These are phyloP conservation scores for Metellina segmentata DNA, from an alignment of 2,888 invertebrate genomes.

Conservation along the genomic window DNA sequence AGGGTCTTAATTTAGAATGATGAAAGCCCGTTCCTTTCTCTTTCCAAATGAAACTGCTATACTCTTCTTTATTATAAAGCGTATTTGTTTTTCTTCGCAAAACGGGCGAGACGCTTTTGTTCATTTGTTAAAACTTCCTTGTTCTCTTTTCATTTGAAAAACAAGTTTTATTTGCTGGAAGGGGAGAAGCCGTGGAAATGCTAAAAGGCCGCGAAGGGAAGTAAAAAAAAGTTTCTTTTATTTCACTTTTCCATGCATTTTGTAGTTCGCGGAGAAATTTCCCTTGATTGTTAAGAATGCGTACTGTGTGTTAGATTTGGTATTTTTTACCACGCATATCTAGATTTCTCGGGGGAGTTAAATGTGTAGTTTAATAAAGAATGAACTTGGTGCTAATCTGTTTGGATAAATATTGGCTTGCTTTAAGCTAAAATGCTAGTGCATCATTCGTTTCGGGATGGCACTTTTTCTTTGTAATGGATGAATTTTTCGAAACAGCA, in stretches of 20 bases:
- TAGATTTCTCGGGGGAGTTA: neutral
- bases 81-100: neutral
- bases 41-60: neutral
- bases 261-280: neutral
- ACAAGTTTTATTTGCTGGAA: neutral
- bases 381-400: too few relatives aligned
- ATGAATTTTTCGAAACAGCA: too few relatives aligned
- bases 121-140: neutral
- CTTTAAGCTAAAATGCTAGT: too few relatives aligned
- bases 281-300: neutral
- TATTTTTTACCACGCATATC: neutral
- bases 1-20: conserved; percentile 25
- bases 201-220: neutral
- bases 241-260: neutral
- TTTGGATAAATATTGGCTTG: too few relatives aligned
- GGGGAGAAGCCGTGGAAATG: neutral
- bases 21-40: neutral
- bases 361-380: neutral
- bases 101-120: neutral
- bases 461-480: too few relatives aligned
- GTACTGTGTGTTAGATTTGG: neutral
- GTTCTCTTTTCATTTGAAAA: neutral
- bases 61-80: neutral
- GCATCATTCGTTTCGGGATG: too few relatives aligned
- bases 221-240: neutral